A percentile compares a stretch with the other conserved stretches of the same genome.
Evolutionary conservation across 2,797 vertebrate genomes (phyloP).

Genomic region (Coreius guichenoti): DNA sequence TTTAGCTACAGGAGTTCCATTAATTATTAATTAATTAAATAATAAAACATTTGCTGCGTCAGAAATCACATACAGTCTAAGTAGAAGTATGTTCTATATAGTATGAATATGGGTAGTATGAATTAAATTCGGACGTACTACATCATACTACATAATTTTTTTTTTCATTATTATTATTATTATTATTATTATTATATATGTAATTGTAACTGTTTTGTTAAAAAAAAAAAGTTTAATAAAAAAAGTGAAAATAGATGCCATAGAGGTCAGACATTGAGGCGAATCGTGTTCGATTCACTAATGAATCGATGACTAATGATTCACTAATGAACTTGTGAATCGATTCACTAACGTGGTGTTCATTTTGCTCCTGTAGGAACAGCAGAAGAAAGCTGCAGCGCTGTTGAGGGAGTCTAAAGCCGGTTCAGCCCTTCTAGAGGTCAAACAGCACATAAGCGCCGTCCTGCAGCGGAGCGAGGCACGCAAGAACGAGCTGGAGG

Average conservation of each 20-base stretch:
- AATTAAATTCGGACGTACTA: not conserved
- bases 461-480: constrained; percentile 72
- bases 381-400: constrained; percentile 74
- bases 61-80: not conserved
- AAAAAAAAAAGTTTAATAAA: not conserved
- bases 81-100: not conserved
- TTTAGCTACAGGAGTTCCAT: not conserved
- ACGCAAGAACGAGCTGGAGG: constrained; percentile 75
- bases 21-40: not conserved
- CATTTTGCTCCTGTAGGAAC: constrained; percentile 68
- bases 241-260: not conserved
- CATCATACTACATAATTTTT: not conserved
- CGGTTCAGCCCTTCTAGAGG: constrained; percentile 66
- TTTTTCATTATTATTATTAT: not conserved
- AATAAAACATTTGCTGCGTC: not conserved
- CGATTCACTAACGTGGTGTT: not conserved
- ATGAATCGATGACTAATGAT: too few species aligned
- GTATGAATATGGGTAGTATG: not conserved
- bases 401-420: constrained; percentile 74
- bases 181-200: not conserved
- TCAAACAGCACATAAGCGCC: constrained; percentile 76
- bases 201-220: not conserved
- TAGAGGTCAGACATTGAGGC: not conserved
- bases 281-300: not conserved
- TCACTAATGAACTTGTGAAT: too few species aligned